Evolutionary conservation across 2,113 vertebrate species (phyloP), one percentile per base, ranked within the genome.

Genomic region (Hippocampus mohnikei): DNA sequence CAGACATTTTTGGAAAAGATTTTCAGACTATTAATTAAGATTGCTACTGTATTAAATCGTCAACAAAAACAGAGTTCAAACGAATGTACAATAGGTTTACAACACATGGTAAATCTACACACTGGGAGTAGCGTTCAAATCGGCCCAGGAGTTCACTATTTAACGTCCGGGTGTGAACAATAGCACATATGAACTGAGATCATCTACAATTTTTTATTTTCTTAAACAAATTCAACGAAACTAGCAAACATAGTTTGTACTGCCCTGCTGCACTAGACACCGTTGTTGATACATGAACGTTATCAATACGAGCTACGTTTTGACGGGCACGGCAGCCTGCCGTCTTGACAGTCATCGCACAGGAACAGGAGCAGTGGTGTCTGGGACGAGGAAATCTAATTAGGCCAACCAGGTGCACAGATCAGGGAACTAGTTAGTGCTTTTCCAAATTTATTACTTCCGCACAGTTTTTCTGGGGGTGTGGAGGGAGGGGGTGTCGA

Each of bases 361-460:
- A 84, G 74, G 81, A 84, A 89, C 84, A 85, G 82, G 75, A 87
- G 91, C 91, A 87, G 90, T 52, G 73, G 78, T 84, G 83, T 87
- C 58, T 66, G 90, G 90, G 91, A 91, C 86, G 90, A 93, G 89
- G 90, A 82, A 82, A 92, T 91, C 91, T 95, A 96, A 98, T 98
- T 98, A 98, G 94, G 91, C 89, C 0, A 65, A 92, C 95, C 96
- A 98, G 96, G 95, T 98, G 96, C 94, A 93, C 93, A 90, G 88
- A 89, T 93, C 90, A 91, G 86, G 92, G 91, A 91, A 92, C 94
- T 91, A 94, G 93, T 94, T 95, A 95, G 94, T 87, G 92, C 94
- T 85, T 94, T 91, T 87, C 16, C 93, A 94, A 95, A 95, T 95
- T 96, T 95, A 98, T 94, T 95, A 93, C 95, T 97, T 98, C 96